Base-by-base conservation (phyloP, 1,140 invertebrate species). In the Rhopalosiphum padi region DNA sequence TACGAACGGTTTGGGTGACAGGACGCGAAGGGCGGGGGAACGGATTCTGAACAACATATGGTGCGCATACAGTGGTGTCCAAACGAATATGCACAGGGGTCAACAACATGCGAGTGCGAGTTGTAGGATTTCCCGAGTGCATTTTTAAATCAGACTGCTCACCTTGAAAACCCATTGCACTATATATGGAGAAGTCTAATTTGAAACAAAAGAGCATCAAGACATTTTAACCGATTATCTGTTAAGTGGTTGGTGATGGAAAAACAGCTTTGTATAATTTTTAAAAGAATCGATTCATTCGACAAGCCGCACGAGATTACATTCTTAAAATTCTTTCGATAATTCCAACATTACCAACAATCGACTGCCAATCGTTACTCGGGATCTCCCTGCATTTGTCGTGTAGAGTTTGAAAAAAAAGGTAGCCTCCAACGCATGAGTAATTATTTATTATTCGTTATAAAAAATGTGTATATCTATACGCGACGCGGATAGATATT, bases 1-100 rank as follows among this genome's bases (percentile, higher is more conserved):
- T 86, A 93, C 82, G 6, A 83, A 35, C 55, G 53, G 43, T 83
- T 43, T 22, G 90, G 68, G 41, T 37, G 90, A 48, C 48, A 23
- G 21, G 90, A 83, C n/a, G 51, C 4, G 51, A 9, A n/a, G 7
- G 48, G 68, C 48, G 35, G 82, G 91, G 82, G 91, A 86, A 93
- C 91, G 82, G 91, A 86, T 86, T 86, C 77, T 85, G 91, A 53
- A 46, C 91, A 93, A 93, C 91, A 93, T 93, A 93, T 93, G 91
- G 91, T 93, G 91, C 51, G 11, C 91, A 23, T 22, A 37, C 91
- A 93, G 82, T 82, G 91, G 91, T 93, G 48, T 22, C 46, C 77
- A 93, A 93, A 93, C 46, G 35, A 21, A 25, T 21, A 30, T n/a
- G 48, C 48, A 55, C 91, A 86, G 91, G 91, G 91, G 91, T 93